Percentiles rank a stretch among this genome's conserved stretches.
Evolutionary conservation across 2,797 vertebrate genomes (phyloP).

Genomic region (Neostethus bicornis): DNA sequence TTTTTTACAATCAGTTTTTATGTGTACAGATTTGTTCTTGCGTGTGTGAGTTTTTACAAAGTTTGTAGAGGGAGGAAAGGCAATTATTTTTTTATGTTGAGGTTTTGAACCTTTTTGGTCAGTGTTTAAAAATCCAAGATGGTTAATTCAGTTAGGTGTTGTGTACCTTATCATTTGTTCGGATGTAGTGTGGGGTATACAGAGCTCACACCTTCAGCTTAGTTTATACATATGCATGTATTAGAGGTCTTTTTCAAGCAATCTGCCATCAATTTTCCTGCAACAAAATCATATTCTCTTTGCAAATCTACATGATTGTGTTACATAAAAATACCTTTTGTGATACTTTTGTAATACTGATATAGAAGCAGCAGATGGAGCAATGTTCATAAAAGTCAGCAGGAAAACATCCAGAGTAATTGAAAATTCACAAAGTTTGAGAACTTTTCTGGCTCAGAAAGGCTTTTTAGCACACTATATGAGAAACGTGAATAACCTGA

Average conservation of each 20-base stretch:
- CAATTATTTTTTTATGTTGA: no score
- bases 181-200: no score
- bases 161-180: no score
- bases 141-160: no score
- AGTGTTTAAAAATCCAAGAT: no score
- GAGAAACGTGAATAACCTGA: neutral
- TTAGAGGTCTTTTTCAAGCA: neutral
- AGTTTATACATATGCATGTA: no score
- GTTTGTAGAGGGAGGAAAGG: no score
- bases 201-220: no score
- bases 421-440: neutral
- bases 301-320: neutral
- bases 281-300: neutral
- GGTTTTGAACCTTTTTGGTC: no score
- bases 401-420: no score
- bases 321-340: constrained; percentile 12
- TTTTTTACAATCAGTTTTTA: neutral
- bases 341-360: constrained; percentile 23
- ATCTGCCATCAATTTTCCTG: neutral
- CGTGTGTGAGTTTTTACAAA: no score
- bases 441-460: neutral
- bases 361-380: constrained; percentile 55
- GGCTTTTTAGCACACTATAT: neutral
- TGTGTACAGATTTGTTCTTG: neutral
- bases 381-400: constrained; percentile 14